Evolutionary conservation across 2,888 invertebrate genomes (phyloP).

Genomic region (Trichogramma evanescens): DNA sequence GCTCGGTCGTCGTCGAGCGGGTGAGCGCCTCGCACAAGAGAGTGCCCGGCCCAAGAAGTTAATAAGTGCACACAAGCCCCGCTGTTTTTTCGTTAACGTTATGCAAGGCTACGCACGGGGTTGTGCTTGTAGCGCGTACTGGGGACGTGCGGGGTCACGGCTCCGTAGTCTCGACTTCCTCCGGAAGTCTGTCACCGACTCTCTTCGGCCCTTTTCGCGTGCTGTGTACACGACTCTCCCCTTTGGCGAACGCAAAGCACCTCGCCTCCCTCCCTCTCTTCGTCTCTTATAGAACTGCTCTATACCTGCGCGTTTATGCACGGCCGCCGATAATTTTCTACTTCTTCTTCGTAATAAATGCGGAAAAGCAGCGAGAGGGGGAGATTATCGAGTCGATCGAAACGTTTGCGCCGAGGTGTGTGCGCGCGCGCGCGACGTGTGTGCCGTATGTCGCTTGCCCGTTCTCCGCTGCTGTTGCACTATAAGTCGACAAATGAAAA

Average conservation of each 20-base stretch:
- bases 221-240: neutral
- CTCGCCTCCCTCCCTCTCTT: neutral
- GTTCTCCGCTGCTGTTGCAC: no score
- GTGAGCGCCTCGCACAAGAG: no score
- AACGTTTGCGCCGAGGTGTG: neutral
- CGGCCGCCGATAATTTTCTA: conserved; percentile 4
- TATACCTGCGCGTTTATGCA: neutral
- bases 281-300: neutral
- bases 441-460: no score
- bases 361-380: conserved; percentile 11
- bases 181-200: conserved; percentile 21
- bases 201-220: neutral
- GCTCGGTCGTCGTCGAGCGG: no score
- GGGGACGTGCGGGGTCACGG: conserved; percentile 8
- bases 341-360: conserved; percentile 10
- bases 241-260: neutral
- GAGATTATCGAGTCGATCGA: conserved; percentile 9
- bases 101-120: conserved; percentile 19
- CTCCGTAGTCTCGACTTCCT: conserved; percentile 19
- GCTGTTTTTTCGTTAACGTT: conserved; percentile 16
- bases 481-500: neutral
- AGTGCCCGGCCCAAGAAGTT: no score
- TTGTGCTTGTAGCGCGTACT: neutral
- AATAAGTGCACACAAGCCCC: no score
- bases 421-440: neutral